These are phyloP conservation scores for Pituophis catenifer DNA, from an alignment of 2,113 vertebrate species.

Conservation along the genomic window DNA sequence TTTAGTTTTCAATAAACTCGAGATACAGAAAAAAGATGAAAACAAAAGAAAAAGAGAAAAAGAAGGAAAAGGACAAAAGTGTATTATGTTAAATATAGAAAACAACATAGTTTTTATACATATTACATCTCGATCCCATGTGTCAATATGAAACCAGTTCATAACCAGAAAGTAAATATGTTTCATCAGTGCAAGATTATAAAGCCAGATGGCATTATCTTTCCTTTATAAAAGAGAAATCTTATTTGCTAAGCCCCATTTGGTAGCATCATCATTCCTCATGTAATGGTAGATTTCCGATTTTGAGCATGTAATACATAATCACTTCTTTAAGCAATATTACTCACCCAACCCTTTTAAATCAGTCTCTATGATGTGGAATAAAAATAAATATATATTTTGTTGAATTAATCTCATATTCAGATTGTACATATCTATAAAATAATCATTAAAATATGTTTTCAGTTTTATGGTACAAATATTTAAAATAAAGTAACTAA, in stretches of 20 bases:
- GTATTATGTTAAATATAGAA: background rate
- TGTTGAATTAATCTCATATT: background rate
- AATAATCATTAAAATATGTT: background rate
- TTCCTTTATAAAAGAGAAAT: background rate
- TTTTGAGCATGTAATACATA: background rate
- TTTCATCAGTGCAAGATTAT: background rate
- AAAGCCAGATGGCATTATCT: background rate
- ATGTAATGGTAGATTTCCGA: background rate
- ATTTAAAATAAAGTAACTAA: background rate
- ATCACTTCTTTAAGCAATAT: background rate
- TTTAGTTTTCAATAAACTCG: background rate
- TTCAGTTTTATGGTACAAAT: background rate
- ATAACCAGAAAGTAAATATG: background rate
- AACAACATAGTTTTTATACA: background rate
- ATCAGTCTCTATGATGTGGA: background rate
- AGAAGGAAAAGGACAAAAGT: background rate
- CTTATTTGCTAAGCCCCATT: background rate
- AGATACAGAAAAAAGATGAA: background rate
- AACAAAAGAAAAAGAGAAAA: background rate
- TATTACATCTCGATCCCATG: background rate
- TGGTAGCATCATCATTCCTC: background rate
- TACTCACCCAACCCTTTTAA: background rate
- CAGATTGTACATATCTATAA: background rate
- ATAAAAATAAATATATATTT: background rate
- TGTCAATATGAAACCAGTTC: background rate